A percentile compares a stretch with the other conserved stretches of the same genome.
Conservation (phyloP, 2,113 vertebrate genomes). For the Forbesichthys papilliferus region DNA sequence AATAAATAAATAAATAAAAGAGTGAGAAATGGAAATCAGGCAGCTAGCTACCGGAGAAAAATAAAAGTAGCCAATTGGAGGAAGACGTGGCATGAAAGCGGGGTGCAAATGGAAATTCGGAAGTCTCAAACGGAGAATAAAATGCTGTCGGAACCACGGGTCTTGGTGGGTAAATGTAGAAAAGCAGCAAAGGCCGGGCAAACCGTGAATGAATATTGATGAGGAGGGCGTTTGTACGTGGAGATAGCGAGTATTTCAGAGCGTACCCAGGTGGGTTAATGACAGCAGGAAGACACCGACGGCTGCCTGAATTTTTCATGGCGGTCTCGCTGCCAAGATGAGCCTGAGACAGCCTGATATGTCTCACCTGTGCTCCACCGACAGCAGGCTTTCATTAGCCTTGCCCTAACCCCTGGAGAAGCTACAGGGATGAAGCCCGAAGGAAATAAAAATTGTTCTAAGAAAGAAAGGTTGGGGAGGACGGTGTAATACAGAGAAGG, state of each 20-base stretch:
- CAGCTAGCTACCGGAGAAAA: too few species aligned
- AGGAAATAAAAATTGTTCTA: slow-evolving; percentile 55
- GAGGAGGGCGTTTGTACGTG: slow-evolving; percentile 47
- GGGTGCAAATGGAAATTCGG: background rate
- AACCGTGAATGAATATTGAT: slow-evolving; percentile 56
- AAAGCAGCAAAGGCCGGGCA: slow-evolving; percentile 10
- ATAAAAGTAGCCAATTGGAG: background rate
- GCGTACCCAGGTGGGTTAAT: slow-evolving; percentile 42
- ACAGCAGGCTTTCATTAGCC: slow-evolving; percentile 66
- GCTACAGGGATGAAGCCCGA: slow-evolving; percentile 29
- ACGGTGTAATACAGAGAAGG: slow-evolving; percentile 37
- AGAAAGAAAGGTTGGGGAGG: slow-evolving; percentile 36
- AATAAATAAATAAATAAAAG: background rate
- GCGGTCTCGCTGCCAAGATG: slow-evolving; percentile 35
- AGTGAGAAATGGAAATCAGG: slow-evolving; percentile 3
- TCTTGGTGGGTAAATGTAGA: background rate
- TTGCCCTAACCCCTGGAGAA: slow-evolving; percentile 50
- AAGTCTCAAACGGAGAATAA: slow-evolving; percentile 3
- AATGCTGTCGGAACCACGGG: slow-evolving; percentile 13
- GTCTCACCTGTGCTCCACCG: slow-evolving; percentile 60
- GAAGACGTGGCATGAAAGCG: background rate
- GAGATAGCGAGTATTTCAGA: slow-evolving; percentile 22
- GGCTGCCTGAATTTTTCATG: slow-evolving; percentile 68
- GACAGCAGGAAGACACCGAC: slow-evolving; percentile 38
- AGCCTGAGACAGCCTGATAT: slow-evolving; percentile 55